These are phyloP conservation scores for Pipistrellus pipistrellus DNA, from an alignment of 2,797 vertebrate genomes.

Conservation along the genomic window DNA sequence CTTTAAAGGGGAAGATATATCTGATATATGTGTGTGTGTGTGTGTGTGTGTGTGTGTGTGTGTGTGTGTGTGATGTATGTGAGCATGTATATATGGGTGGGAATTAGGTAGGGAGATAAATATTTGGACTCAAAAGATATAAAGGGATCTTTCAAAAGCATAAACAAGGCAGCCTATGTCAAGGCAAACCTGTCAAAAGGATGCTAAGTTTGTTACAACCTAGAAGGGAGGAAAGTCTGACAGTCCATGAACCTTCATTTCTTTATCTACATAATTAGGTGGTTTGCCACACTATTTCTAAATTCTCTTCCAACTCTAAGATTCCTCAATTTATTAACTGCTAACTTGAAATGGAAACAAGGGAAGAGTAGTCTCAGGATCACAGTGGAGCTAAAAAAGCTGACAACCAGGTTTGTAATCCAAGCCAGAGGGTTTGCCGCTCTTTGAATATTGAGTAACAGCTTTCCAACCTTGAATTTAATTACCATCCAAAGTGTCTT, in stretches of 20 bases:
- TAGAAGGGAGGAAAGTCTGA: background rate
- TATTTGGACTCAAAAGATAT: background rate
- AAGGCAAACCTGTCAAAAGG: background rate
- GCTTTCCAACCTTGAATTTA: conserved; percentile 55
- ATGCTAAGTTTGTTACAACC: background rate
- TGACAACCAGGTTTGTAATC: conserved; percentile 42
- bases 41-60: background rate
- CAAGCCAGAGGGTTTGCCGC: background rate
- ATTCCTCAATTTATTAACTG: conserved; percentile 4
- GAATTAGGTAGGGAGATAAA: background rate
- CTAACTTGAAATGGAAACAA: background rate
- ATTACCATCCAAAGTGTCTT: conserved; percentile 37
- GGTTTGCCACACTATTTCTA: background rate
- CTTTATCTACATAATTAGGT: background rate
- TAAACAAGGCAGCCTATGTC: background rate
- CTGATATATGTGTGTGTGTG: background rate
- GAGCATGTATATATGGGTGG: background rate
- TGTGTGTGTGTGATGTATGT: background rate
- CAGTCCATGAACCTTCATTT: background rate
- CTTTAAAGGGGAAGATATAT: background rate
- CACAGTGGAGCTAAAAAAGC: background rate
- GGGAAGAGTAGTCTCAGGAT: background rate
- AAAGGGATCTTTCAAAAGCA: conserved; percentile 33
- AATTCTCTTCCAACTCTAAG: background rate
- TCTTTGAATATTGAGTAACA: conserved; percentile 9